Conservation (phyloP, 2,888 invertebrate species). For the Polydesmus complanatus region DNA sequence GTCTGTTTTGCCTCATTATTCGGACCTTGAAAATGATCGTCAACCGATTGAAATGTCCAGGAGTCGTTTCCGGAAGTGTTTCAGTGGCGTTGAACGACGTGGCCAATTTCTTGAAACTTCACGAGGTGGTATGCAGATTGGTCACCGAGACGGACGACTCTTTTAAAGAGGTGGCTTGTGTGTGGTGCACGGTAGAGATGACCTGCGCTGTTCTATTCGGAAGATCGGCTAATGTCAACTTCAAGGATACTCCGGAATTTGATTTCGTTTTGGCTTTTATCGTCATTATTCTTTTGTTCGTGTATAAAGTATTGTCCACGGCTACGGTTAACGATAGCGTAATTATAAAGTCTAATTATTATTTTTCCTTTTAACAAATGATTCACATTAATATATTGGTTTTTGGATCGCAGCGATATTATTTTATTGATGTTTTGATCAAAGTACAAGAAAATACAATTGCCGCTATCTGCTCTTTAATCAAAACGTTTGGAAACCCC, state of each 20-base stretch:
- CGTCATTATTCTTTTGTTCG: background rate
- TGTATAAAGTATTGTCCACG: background rate
- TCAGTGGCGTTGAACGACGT: background rate
- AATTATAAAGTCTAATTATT: background rate
- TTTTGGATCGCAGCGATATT: too few relatives aligned
- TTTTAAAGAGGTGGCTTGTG: background rate
- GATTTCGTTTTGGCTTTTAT: background rate
- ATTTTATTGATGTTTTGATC: too few relatives aligned
- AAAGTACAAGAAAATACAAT: too few relatives aligned
- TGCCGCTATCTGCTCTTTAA: too few relatives aligned
- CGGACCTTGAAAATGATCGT: background rate
- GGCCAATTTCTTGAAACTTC: background rate
- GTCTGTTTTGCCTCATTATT: background rate
- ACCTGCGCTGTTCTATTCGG: background rate
- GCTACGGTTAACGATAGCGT: background rate
- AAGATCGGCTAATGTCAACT: background rate
- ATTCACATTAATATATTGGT: too few relatives aligned
- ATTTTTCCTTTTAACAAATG: too few relatives aligned
- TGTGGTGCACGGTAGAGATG: conserved; percentile 1
- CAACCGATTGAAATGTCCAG: background rate
- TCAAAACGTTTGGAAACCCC: too few relatives aligned
- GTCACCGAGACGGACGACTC: background rate
- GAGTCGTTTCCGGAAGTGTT: background rate
- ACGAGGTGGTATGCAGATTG: background rate
- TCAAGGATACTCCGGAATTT: background rate